A percentile compares a stretch with the other conserved stretches of the same genome.
Conservation (phyloP, 2,797 vertebrate genomes). For the Galago senegalensis region DNA sequence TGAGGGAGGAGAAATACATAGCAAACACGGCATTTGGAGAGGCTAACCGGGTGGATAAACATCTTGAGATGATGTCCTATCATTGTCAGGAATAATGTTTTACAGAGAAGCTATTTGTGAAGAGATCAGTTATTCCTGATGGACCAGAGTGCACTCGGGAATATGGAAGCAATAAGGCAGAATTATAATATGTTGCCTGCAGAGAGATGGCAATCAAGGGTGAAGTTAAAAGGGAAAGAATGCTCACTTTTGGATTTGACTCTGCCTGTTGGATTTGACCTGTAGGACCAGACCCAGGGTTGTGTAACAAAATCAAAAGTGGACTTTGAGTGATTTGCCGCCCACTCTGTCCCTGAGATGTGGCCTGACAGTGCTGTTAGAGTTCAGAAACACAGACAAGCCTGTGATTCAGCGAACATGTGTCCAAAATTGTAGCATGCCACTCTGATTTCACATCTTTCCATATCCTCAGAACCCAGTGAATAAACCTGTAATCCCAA, state of each 20-base stretch:
- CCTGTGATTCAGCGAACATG: neutral
- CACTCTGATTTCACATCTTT: conserved; percentile 27
- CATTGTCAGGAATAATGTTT: conserved; percentile 79
- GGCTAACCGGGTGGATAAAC: conserved; percentile 50
- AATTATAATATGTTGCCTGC: neutral
- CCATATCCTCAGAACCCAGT: neutral
- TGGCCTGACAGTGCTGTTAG: conserved; percentile 30
- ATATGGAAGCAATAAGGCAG: conserved; percentile 69
- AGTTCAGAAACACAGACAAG: conserved; percentile 41
- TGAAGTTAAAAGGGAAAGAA: neutral
- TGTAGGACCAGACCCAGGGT: neutral
- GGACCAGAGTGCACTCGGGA: neutral
- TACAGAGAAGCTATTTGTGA: conserved; percentile 75
- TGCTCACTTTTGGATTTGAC: neutral
- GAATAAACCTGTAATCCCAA: neutral
- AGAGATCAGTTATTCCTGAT: conserved; percentile 39
- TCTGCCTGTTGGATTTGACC: neutral
- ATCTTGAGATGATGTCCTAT: conserved; percentile 61
- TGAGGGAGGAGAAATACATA: conserved; percentile 53
- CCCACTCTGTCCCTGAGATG: neutral
- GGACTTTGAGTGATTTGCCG: neutral
- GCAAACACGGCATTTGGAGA: conserved; percentile 68
- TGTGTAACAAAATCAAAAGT: conserved; percentile 44
- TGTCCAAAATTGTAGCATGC: conserved; percentile 56
- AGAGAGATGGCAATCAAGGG: conserved; percentile 52